Conservation (phyloP, 2,888 invertebrate species). For the Synergus itoensis region DNA sequence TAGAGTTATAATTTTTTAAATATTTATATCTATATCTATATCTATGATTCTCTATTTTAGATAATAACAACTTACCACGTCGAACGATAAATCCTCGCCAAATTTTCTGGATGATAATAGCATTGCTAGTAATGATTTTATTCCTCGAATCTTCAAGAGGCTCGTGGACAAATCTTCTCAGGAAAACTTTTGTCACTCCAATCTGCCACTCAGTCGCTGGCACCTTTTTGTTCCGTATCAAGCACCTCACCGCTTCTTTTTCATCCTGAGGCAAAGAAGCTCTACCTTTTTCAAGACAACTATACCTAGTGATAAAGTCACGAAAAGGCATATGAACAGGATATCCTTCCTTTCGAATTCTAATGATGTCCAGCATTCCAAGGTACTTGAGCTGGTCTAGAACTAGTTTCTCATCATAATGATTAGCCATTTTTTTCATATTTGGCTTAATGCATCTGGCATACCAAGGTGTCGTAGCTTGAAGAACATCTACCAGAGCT, state of each 20-base stretch:
- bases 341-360: slow-evolving; percentile 93
- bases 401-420: slow-evolving; percentile 89
- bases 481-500: slow-evolving; percentile 92
- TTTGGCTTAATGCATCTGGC: slow-evolving; percentile 96
- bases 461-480: slow-evolving; percentile 95
- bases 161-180: slow-evolving; percentile 89
- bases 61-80: slow-evolving; percentile 76
- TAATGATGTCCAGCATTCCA: slow-evolving; percentile 95
- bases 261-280: slow-evolving; percentile 71
- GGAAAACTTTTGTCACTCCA: slow-evolving; percentile 91
- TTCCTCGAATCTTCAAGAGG: slow-evolving; percentile 90
- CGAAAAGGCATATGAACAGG: slow-evolving; percentile 90
- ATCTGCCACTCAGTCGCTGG: slow-evolving; percentile 92
- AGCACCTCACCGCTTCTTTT: slow-evolving; percentile 76
- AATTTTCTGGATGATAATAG: slow-evolving; percentile 86
- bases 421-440: slow-evolving; percentile 88
- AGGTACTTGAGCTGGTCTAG: slow-evolving; percentile 93
- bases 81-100: slow-evolving; percentile 85
- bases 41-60: neutral
- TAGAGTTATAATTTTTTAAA: slow-evolving; percentile 8
- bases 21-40: no score
- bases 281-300: slow-evolving; percentile 81
- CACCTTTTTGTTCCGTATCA: slow-evolving; percentile 84
- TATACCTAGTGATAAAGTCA: slow-evolving; percentile 88
- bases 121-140: slow-evolving; percentile 84